Percentiles rank a stretch among this genome's conserved stretches.
Conservation (phyloP, 2,888 invertebrate species). For the Nesidiocoris tenuis region DNA sequence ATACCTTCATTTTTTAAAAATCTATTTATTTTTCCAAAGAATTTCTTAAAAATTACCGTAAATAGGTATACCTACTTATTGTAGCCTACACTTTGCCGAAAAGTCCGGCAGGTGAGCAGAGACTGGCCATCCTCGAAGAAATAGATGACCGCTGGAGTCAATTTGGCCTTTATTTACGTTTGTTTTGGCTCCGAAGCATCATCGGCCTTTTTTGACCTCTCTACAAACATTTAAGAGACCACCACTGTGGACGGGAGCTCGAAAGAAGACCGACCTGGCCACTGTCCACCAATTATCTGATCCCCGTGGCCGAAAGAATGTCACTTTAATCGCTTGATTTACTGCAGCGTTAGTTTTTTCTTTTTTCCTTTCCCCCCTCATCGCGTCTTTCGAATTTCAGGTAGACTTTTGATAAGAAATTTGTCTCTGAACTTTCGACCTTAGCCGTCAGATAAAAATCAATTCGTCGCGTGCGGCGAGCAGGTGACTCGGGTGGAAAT, state of each 20-base stretch:
- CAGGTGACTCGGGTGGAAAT: not conserved
- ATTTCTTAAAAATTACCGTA: no score
- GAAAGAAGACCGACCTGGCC: no score
- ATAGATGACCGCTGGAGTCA: not conserved
- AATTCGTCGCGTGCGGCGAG: not conserved
- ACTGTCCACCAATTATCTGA: no score
- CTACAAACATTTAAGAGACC: no score
- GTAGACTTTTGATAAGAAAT: not conserved
- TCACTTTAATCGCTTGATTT: no score
- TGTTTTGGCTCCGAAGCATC: not conserved
- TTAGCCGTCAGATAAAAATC: not conserved
- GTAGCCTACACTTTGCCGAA: no score
- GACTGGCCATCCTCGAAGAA: not conserved
- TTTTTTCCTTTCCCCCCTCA: no score
- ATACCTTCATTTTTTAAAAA: no score
- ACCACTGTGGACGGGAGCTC: not conserved
- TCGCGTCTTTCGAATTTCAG: not conserved
- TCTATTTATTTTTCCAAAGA: no score
- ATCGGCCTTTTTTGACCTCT: not conserved
- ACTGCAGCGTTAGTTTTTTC: no score
- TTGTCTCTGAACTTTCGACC: not conserved
- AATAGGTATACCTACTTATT: no score
- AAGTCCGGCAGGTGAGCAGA: not conserved
- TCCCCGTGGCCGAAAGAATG: not conserved
- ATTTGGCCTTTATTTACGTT: not conserved